Percentiles rank a stretch among this genome's conserved stretches.
phyloP scores from a whole-genome alignment of 2,113 vertebrate genomes.

The Oreochromis niloticus region DNA sequence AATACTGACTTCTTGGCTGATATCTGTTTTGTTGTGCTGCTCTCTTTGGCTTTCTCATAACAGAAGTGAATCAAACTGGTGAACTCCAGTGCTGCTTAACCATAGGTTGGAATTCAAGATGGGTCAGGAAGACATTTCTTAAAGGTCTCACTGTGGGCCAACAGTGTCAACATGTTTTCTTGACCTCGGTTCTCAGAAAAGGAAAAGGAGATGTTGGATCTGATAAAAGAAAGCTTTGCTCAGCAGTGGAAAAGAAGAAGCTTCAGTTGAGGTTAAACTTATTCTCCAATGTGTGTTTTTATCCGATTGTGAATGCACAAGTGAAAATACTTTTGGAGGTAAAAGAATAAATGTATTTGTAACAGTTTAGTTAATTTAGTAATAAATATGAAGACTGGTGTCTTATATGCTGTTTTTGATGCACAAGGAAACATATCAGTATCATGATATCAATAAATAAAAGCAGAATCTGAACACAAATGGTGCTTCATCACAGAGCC shows the following conservation, averaged over 20 bases:
- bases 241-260: neutral
- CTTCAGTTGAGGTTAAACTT: neutral
- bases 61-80: neutral
- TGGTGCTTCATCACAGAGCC: neutral
- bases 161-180: constrained; percentile 3
- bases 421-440: neutral
- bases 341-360: neutral
- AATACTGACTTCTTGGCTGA: neutral
- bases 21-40: neutral
- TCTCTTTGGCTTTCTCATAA: neutral
- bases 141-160: neutral
- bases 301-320: neutral
- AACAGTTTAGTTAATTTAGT: neutral
- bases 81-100: neutral
- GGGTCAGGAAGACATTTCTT: neutral
- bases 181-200: constrained; percentile 1
- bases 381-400: neutral
- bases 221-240: neutral
- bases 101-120: neutral
- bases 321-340: neutral
- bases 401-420: neutral
- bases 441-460: neutral
- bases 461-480: neutral
- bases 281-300: neutral
- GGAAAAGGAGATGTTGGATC: neutral